phyloP scores from a whole-genome alignment of 2,888 invertebrate genomes.

The Opisthograptis luteolata region DNA sequence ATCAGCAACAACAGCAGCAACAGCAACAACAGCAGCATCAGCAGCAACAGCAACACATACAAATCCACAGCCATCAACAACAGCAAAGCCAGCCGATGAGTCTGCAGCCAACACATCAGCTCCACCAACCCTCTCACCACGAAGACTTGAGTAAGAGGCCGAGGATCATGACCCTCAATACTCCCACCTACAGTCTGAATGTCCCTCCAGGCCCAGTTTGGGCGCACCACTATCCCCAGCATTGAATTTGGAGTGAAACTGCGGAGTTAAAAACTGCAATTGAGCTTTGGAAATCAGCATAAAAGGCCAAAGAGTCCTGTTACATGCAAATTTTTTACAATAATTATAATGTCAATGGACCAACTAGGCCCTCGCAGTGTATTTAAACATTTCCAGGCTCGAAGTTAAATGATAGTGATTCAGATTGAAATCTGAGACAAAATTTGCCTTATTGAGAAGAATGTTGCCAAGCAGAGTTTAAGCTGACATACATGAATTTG shows the following conservation, averaged over 20 bases:
- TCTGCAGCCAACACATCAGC: slow-evolving; percentile 30
- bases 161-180: slow-evolving; percentile 59
- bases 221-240: slow-evolving; percentile 74
- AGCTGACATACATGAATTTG: too few relatives aligned
- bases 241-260: slow-evolving; percentile 39
- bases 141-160: slow-evolving; percentile 70
- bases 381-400: not conserved
- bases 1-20: slow-evolving; percentile 8
- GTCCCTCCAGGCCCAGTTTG: slow-evolving; percentile 66
- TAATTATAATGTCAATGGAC: slow-evolving; percentile 1
- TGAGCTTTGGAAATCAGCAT: not conserved
- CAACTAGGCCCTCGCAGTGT: not conserved
- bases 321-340: not conserved
- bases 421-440: slow-evolving; percentile 8
- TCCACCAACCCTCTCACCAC: slow-evolving; percentile 43
- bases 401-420: not conserved
- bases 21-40: slow-evolving; percentile 5
- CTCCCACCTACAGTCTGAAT: slow-evolving; percentile 59
- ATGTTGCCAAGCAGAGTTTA: too few relatives aligned
- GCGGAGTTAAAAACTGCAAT: not conserved
- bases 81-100: slow-evolving; percentile 29
- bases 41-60: slow-evolving; percentile 31
- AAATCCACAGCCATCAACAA: slow-evolving; percentile 25
- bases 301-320: not conserved
- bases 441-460: slow-evolving; percentile 16